phyloP scores from a whole-genome alignment of 2,797 vertebrate species.

The Micropoecilia bifurca region DNA sequence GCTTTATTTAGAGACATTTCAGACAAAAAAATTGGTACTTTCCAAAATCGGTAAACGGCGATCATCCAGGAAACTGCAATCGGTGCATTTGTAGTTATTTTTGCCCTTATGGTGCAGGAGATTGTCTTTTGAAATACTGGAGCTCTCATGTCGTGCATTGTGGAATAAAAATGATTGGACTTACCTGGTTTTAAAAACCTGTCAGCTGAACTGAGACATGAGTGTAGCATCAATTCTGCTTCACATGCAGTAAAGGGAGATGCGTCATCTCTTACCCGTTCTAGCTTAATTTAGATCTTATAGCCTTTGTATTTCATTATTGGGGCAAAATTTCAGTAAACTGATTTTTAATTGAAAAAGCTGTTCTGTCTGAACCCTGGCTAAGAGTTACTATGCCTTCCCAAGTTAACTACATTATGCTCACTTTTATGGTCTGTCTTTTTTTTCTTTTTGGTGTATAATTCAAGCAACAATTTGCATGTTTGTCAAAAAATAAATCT shows the following conservation, averaged over 20 bases:
- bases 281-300: background rate
- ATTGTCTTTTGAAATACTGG: background rate
- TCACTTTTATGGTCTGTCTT: conserved; percentile 3
- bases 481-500: conserved; percentile 12
- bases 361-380: background rate
- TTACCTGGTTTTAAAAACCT: background rate
- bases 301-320: background rate
- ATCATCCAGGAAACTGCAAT: too few relatives aligned
- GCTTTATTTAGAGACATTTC: too few relatives aligned
- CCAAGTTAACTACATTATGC: conserved; percentile 31
- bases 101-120: background rate
- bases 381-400: conserved; percentile 17
- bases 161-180: background rate
- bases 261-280: too few relatives aligned
- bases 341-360: background rate
- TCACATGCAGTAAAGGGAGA: background rate
- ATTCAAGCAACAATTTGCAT: conserved; percentile 21
- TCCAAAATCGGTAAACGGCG: too few relatives aligned
- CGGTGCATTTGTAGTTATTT: background rate
- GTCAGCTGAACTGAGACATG: background rate
- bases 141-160: background rate
- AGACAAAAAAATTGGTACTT: too few relatives aligned
- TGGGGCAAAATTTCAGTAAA: background rate
- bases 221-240: background rate
- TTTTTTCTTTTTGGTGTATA: conserved; percentile 8